Evolutionary conservation across 2,113 vertebrate genomes (phyloP).

Genomic region (Eptesicus fuscus): DNA sequence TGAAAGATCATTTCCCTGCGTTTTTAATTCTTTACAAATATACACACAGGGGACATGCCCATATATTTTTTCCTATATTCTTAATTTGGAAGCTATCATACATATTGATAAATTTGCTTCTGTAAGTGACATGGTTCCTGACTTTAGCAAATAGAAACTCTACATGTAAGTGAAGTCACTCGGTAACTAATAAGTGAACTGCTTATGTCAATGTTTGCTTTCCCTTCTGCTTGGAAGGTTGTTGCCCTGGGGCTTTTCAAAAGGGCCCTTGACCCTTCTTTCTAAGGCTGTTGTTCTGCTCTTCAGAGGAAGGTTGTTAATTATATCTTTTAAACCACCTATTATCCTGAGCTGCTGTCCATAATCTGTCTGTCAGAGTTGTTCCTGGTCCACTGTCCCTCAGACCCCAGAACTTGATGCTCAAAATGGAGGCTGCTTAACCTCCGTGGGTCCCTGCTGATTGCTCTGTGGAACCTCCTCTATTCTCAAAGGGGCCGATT

Average conservation of each 20-base stretch:
- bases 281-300: slow-evolving; percentile 29
- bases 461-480: not conserved
- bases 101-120: not conserved
- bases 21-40: not conserved
- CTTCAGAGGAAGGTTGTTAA: slow-evolving; percentile 28
- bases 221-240: not conserved
- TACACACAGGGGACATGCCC: not conserved
- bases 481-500: not conserved
- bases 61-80: not conserved
- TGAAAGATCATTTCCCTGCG: not conserved
- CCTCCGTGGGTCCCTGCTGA: not conserved
- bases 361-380: not conserved
- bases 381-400: not conserved
- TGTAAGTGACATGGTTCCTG: not conserved
- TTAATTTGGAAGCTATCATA: not conserved
- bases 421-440: not conserved
- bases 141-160: slow-evolving; percentile 30
- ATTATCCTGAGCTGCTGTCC: not conserved
- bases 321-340: slow-evolving; percentile 11
- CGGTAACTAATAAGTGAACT: slow-evolving; percentile 14
- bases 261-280: slow-evolving; percentile 27
- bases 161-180: slow-evolving; percentile 6
- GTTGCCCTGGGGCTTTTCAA: slow-evolving; percentile 35
- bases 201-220: slow-evolving; percentile 60
- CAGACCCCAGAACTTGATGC: not conserved